Base-by-base conservation (phyloP, 2,888 invertebrate genomes). In the Synanthedon formicaeformis region DNA sequence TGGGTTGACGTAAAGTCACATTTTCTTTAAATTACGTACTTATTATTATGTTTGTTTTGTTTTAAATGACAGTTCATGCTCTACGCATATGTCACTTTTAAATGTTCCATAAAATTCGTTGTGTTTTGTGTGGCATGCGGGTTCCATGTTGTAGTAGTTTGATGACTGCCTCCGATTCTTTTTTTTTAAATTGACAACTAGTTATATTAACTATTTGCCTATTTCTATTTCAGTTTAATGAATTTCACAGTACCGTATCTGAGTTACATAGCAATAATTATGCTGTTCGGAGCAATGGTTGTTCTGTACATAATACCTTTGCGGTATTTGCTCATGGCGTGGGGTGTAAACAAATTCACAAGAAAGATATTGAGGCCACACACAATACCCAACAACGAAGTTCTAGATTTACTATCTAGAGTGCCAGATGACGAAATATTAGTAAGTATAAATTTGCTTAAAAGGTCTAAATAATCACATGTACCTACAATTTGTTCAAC, bases 231-330 rank as follows among this genome's bases (percentile, higher is more conserved):
- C 89, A 97, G 97, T 85, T 92, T 97, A 56, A 96, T 97, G 87
- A 97, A 98, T 82, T 99, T 98, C 88, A 96, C 97, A 56, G 95
- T 98, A 75, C 97, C 98, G 58, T 98, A 97, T 89, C 87, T 99
- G 63, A 97, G 98, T 67, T 95, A 94, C 88, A 89, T 99, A 78
- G 96, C 97, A 14, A 94, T 98, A 63, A 81, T 93, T 48, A 89
- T 96, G 66, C 83, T 97, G 52, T 75, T 92, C 55, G 87, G 92
- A 51, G 95, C 92, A 11, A 91, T 92, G 63, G 60, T 95, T 52
- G 92, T 98, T 10, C 85, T 99, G 14, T 98, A 97, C 73, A 90
- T 94, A 61, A 91, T 99, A 69, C 98, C 98, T 45, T 81, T 98
- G 52, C 90, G 97, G 69, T 95, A 94, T 77, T 88, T 99, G 50